phyloP scores from a whole-genome alignment of 2,888 invertebrate species.

The Sphinx pinastri region DNA sequence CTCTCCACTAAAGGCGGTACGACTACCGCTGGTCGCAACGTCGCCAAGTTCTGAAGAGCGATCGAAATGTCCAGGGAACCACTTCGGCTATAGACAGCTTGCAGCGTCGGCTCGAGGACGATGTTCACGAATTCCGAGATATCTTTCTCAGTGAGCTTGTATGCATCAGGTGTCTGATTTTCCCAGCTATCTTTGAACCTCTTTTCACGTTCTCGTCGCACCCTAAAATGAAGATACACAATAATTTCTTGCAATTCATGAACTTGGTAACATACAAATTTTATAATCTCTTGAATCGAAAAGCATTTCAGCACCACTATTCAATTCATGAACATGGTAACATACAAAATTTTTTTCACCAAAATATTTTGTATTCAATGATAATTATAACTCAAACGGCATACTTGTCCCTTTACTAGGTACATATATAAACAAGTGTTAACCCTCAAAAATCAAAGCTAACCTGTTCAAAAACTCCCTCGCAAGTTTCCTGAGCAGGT shows the following conservation, averaged over 20 bases:
- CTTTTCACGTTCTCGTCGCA: constrained; percentile 86
- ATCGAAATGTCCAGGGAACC: constrained; percentile 86
- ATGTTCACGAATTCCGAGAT: constrained; percentile 91
- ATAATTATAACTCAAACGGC: too few species aligned
- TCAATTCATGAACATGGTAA: not conserved
- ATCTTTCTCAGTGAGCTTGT: constrained; percentile 90
- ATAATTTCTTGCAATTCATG: not conserved
- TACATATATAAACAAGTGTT: too few species aligned
- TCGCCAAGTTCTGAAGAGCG: constrained; percentile 90
- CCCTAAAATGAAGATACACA: constrained; percentile 53
- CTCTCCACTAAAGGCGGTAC: constrained; percentile 92
- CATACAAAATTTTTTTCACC: too few species aligned
- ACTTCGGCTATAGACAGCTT: constrained; percentile 90
- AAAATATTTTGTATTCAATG: too few species aligned
- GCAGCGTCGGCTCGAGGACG: constrained; percentile 89
- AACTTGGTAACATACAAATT: too few species aligned
- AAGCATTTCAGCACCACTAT: too few species aligned
- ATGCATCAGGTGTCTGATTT: constrained; percentile 86
- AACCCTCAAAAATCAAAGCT: constrained; percentile 19
- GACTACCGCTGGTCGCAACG: constrained; percentile 91
- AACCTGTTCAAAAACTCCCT: constrained; percentile 86
- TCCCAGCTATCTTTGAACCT: constrained; percentile 87
- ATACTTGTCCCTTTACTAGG: too few species aligned
- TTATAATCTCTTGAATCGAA: too few species aligned
- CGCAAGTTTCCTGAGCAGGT: constrained; percentile 87